These are phyloP conservation scores for Drosophila sechellia DNA, from an alignment of 1,140 invertebrate species.

Conservation along the genomic window DNA sequence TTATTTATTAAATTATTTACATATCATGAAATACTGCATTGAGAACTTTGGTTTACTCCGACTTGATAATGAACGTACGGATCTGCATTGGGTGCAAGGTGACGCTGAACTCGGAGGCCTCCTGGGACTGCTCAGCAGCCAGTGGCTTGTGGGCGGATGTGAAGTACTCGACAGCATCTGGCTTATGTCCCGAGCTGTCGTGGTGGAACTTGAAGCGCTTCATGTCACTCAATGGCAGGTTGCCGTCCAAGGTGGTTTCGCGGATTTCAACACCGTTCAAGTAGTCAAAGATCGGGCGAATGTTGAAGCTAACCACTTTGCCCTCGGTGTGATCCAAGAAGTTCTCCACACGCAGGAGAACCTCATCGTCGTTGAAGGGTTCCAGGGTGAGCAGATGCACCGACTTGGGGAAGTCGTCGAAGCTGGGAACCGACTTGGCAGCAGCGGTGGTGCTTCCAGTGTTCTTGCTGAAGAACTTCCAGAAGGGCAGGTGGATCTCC, in stretches of 20 bases:
- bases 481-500: conserved; percentile 69
- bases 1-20: conserved; percentile 22
- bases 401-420: conserved; percentile 87
- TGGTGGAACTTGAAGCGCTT: conserved; percentile 71
- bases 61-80: conserved; percentile 70
- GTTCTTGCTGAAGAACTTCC: conserved; percentile 75
- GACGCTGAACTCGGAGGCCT: conserved; percentile 66
- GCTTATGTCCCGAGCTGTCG: conserved; percentile 42
- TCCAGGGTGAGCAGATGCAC: conserved; percentile 95
- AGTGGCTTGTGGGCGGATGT: conserved; percentile 43
- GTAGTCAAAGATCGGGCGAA: conserved; percentile 59
- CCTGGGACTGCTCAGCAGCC: conserved; percentile 34
- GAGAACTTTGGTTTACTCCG: conserved; percentile 13
- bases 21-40: conserved; percentile 15
- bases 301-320: conserved; percentile 84
- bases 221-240: conserved; percentile 57
- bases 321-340: conserved; percentile 92
- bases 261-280: conserved; percentile 55
- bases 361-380: conserved; percentile 89
- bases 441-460: conserved; percentile 77
- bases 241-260: conserved; percentile 77
- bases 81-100: conserved; percentile 77
- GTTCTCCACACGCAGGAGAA: conserved; percentile 95
- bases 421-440: conserved; percentile 48
- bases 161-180: conserved; percentile 29